Conservation (phyloP, 1,140 invertebrate species). For the Hesperophylax magnus region DNA sequence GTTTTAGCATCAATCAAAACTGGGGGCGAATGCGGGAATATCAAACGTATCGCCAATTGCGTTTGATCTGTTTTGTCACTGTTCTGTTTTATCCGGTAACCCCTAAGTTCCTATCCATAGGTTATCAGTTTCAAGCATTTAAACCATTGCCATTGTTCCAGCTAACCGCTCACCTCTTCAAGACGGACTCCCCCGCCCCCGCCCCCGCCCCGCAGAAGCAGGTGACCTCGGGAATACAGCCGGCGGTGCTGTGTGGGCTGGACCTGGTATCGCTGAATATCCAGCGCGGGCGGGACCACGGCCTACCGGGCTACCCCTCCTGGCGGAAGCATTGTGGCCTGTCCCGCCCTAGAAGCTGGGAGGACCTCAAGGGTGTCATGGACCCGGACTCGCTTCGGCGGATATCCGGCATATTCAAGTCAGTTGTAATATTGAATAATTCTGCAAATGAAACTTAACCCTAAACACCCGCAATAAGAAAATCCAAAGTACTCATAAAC, state of each 20-base stretch:
- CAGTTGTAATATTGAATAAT: slow-evolving; percentile 23
- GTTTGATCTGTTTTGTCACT: too few relatives aligned
- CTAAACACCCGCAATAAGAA: too few relatives aligned
- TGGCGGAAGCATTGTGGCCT: slow-evolving; percentile 85
- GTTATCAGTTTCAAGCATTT: too few relatives aligned
- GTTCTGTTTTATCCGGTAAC: too few relatives aligned
- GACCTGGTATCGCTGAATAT: slow-evolving; percentile 91
- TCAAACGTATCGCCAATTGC: too few relatives aligned
- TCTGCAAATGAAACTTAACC: not conserved
- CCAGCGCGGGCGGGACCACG: slow-evolving; percentile 91
- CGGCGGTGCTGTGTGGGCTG: slow-evolving; percentile 74
- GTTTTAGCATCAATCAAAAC: too few relatives aligned
- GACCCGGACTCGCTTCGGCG: slow-evolving; percentile 74
- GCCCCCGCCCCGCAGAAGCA: slow-evolving; percentile 16
- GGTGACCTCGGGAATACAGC: slow-evolving; percentile 43
- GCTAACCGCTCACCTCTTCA: slow-evolving; percentile 84
- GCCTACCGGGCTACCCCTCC: slow-evolving; percentile 83
- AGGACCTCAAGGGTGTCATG: slow-evolving; percentile 78
- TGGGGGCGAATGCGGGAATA: too few relatives aligned
- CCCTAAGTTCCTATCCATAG: too few relatives aligned
- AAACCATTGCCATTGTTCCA: slow-evolving; percentile 61
- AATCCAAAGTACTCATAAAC: too few relatives aligned
- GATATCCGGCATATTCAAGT: slow-evolving; percentile 78
- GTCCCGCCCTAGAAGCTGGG: slow-evolving; percentile 77
- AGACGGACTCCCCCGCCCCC: slow-evolving; percentile 63